phyloP scores from a whole-genome alignment of 2,113 vertebrate genomes.

The Anguilla rostrata region DNA sequence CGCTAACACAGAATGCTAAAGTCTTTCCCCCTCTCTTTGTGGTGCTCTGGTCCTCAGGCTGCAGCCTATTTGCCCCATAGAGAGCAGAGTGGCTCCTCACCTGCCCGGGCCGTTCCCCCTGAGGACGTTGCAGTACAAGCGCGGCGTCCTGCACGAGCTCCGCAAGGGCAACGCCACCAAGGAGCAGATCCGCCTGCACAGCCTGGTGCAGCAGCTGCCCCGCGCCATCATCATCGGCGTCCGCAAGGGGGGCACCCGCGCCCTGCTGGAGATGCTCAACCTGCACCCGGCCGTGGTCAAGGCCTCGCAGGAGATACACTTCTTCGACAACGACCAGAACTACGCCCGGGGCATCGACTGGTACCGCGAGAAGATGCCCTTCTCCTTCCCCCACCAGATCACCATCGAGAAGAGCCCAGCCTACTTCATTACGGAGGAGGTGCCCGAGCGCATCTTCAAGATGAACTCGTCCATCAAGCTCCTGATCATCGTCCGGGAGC shows the following conservation, averaged over 20 bases:
- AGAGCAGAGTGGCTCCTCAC: constrained; percentile 69
- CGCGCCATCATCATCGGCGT: constrained; percentile 95
- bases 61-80: constrained; percentile 84
- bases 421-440: constrained; percentile 94
- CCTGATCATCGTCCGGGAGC: constrained; percentile 92
- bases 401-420: constrained; percentile 97
- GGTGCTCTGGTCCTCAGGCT: constrained; percentile 66
- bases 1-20: neutral
- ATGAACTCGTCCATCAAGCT: constrained; percentile 97
- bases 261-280: constrained; percentile 94
- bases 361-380: constrained; percentile 96
- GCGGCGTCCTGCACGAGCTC: constrained; percentile 82
- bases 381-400: constrained; percentile 92
- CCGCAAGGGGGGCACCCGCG: constrained; percentile 90
- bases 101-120: constrained; percentile 77
- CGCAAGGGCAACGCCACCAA: constrained; percentile 83
- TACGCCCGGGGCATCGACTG: constrained; percentile 91
- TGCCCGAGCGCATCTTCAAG: constrained; percentile 95
- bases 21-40: constrained; percentile 6
- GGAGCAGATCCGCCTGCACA: constrained; percentile 83
- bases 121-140: constrained; percentile 83
- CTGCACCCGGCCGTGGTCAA: constrained; percentile 94
- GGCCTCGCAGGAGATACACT: constrained; percentile 96
- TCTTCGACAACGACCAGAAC: constrained; percentile 94
- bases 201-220: constrained; percentile 89